Evolutionary conservation across 2,888 invertebrate species (phyloP), one percentile per base, ranked within the genome.

Genomic region (Pammene aurita): DNA sequence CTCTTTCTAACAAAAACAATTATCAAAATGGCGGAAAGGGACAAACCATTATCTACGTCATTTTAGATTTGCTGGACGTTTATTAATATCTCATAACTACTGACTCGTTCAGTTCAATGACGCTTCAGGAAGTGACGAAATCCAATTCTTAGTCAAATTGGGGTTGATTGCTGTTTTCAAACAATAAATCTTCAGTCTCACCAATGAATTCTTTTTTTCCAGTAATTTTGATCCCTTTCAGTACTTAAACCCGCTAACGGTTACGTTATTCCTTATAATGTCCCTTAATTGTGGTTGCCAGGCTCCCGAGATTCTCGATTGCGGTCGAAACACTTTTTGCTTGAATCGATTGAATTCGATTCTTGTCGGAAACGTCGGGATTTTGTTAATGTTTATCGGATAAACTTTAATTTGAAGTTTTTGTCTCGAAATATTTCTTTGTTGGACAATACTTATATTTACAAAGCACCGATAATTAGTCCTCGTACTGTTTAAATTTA

Each of bases 311-410:
- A 34, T 55, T 64, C 63, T 69, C 70, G 68, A 62, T 73, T 78
- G 78, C 72, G 78, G 80, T 77, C 67, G 70, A 67, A 60, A 72
- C 26, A 66, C 76, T 84, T 84, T 84, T 83, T 84, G 74, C 77
- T 66, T 54, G 81, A 78, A 78, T 71, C 80, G 81, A 82, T 83
- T 81, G 80, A 78, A 77, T 78, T 77, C 74, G 70, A 75, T 76
- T 80, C 76, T 78, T 78, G 76, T 77, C 71, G 70, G 73, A 80
- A 77, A 78, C 79, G 76, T 72, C 70, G 70, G 66, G 73, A 75
- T 76, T 78, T 77, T 70, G 74, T 75, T 76, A 26, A 26, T 26
- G 26, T 26, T 26, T 26, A 76, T 75, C 73, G 72, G 73, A 62
- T 67, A 60, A 66, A 67, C 70, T 66, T 61, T 48, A 62, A 60